Evolutionary conservation across 1,140 invertebrate genomes (phyloP).

Genomic region (Holcopasites calliopsidis): DNA sequence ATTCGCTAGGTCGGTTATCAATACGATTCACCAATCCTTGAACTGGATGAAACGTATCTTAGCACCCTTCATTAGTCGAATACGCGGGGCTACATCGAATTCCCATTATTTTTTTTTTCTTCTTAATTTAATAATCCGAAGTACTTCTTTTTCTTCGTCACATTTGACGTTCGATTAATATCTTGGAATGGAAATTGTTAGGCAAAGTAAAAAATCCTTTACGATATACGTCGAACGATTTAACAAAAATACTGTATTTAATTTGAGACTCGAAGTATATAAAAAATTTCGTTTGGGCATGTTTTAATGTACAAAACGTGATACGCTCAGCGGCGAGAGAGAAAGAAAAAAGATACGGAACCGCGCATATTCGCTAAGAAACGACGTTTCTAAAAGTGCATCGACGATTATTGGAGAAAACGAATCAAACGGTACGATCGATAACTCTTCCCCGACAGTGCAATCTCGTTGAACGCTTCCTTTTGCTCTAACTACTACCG

Average conservation of each 20-base stretch:
- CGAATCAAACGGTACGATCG: conserved; percentile 35
- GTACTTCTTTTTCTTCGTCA: no score
- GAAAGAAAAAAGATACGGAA: conserved; percentile 22
- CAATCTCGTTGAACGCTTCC: conserved; percentile 33
- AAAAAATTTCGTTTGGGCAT: no score
- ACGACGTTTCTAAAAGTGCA: conserved; percentile 45
- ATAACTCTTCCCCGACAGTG: conserved; percentile 23
- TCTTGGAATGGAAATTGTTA: neutral
- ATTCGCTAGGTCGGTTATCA: conserved; percentile 43
- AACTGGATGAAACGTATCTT: conserved; percentile 25
- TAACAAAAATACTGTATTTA: neutral
- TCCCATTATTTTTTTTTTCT: conserved; percentile 12
- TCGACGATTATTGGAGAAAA: conserved; percentile 44
- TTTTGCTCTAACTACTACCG: conserved; percentile 48
- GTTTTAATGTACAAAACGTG: neutral
- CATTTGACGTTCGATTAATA: neutral
- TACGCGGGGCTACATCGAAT: conserved; percentile 17
- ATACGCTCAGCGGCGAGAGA: conserved; percentile 6
- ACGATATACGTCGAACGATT: neutral
- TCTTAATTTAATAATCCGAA: neutral
- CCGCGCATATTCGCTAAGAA: conserved; percentile 33
- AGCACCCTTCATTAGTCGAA: conserved; percentile 41
- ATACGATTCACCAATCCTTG: conserved; percentile 34
- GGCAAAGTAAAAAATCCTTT: neutral
- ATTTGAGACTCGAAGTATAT: neutral